Conservation (phyloP, 2,888 invertebrate genomes). For the Aleiodes leptofemur region DNA sequence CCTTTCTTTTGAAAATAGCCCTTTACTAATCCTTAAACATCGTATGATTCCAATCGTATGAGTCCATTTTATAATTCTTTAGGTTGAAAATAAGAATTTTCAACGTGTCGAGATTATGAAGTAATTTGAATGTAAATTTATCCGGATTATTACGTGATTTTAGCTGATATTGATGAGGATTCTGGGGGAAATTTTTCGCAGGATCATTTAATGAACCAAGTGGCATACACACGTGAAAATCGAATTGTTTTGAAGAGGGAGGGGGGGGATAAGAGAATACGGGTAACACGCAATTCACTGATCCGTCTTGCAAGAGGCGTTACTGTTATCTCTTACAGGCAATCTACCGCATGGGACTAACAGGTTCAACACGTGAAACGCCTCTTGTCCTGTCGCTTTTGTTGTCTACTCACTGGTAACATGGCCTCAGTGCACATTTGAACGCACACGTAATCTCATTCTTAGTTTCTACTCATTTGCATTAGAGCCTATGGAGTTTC, state of each 20-base stretch:
- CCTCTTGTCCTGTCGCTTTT: constrained; percentile 59
- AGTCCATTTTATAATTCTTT: neutral
- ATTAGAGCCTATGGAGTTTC: constrained; percentile 15
- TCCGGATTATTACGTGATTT: neutral
- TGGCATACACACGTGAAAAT: constrained; percentile 51
- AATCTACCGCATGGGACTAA: constrained; percentile 65
- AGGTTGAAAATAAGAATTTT: no score
- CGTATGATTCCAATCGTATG: neutral
- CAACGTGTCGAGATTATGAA: no score
- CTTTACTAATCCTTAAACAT: constrained; percentile 4
- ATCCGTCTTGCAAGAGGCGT: constrained; percentile 73
- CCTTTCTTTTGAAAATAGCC: neutral
- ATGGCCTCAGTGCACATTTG: constrained; percentile 19
- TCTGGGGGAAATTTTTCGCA: neutral
- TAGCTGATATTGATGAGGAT: neutral
- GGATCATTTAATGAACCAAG: neutral
- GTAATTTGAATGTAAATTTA: no score
- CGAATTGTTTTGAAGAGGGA: constrained; percentile 53
- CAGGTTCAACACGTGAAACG: constrained; percentile 64
- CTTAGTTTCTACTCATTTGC: constrained; percentile 4
- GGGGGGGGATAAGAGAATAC: constrained; percentile 49
- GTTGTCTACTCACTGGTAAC: constrained; percentile 48
- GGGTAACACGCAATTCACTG: constrained; percentile 71
- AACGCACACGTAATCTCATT: constrained; percentile 17
- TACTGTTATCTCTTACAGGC: constrained; percentile 67